These are phyloP conservation scores for Actenoides lindsayi DNA, from an alignment of 2,113 vertebrate genomes.

Conservation along the genomic window DNA sequence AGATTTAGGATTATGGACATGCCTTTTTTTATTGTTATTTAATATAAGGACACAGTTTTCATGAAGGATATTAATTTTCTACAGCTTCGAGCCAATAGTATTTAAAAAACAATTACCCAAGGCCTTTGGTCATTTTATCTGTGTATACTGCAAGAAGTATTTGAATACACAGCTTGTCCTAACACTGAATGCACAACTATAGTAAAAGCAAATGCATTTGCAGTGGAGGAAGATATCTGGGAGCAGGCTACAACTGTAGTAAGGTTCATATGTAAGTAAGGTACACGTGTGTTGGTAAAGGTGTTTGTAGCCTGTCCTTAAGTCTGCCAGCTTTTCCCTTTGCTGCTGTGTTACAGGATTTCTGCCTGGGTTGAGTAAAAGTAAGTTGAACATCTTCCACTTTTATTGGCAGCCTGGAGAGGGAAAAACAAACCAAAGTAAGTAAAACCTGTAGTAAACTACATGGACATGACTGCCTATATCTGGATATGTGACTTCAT, in stretches of 20 bases:
- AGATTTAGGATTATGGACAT: neutral
- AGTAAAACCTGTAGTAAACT: neutral
- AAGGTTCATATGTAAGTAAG: neutral
- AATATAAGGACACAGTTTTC: neutral
- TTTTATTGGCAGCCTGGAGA: neutral
- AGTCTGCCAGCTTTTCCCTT: conserved; percentile 12
- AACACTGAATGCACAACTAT: neutral
- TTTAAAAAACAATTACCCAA: neutral
- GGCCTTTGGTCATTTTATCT: neutral
- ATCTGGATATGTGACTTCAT: neutral
- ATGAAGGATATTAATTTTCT: neutral
- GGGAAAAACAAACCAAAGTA: neutral
- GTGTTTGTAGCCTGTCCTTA: neutral
- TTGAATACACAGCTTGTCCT: neutral
- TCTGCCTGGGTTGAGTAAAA: neutral
- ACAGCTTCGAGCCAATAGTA: neutral
- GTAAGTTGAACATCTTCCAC: neutral
- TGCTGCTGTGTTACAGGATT: neutral
- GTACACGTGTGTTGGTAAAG: neutral
- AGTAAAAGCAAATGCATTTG: neutral
- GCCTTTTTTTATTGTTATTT: rapidly evolving
- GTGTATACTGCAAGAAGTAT: neutral
- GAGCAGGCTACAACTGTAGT: neutral
- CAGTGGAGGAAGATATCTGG: neutral
- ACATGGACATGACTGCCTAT: neutral